phyloP scores from a whole-genome alignment of 1,140 invertebrate genomes.

The Dinoponera quadriceps region DNA sequence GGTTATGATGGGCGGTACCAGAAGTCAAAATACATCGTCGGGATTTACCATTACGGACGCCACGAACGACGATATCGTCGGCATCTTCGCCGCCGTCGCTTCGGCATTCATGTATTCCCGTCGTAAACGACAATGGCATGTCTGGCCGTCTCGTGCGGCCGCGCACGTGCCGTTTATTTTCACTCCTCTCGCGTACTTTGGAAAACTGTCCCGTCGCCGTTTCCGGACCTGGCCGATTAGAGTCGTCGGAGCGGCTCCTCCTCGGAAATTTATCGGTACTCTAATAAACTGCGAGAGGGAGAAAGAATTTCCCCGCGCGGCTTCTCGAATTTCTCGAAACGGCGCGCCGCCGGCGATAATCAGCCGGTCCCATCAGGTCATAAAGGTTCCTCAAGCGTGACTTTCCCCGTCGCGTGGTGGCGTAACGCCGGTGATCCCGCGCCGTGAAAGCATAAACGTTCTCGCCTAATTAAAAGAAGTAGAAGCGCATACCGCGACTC shows the following conservation, averaged over 20 bases:
- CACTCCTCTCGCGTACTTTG: constrained; percentile 51
- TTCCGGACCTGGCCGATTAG: neutral
- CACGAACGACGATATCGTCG: constrained; percentile 35
- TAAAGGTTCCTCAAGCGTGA: constrained; percentile 51
- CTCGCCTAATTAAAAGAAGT: constrained; percentile 64
- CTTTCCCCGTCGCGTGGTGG: constrained; percentile 30
- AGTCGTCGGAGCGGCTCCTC: neutral
- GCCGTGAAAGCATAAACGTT: constrained; percentile 50
- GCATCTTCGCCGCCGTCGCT: constrained; percentile 7
- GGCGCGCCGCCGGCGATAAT: constrained; percentile 21
- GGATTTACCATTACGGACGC: constrained; percentile 55
- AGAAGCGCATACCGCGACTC: constrained; percentile 42
- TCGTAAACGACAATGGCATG: constrained; percentile 68
- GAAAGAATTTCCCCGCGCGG: too few species aligned
- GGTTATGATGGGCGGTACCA: constrained; percentile 26
- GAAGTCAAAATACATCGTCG: constrained; percentile 68
- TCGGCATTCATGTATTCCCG: constrained; percentile 53
- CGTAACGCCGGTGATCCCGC: constrained; percentile 45
- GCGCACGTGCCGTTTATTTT: constrained; percentile 41
- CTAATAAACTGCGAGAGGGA: neutral
- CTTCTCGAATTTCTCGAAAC: neutral
- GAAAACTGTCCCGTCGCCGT: constrained; percentile 17
- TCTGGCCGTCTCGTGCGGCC: neutral
- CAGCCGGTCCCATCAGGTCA: constrained; percentile 45
- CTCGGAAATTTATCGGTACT: neutral